phyloP scores from a whole-genome alignment of 1,140 invertebrate genomes.

The Drosophila takahashii region DNA sequence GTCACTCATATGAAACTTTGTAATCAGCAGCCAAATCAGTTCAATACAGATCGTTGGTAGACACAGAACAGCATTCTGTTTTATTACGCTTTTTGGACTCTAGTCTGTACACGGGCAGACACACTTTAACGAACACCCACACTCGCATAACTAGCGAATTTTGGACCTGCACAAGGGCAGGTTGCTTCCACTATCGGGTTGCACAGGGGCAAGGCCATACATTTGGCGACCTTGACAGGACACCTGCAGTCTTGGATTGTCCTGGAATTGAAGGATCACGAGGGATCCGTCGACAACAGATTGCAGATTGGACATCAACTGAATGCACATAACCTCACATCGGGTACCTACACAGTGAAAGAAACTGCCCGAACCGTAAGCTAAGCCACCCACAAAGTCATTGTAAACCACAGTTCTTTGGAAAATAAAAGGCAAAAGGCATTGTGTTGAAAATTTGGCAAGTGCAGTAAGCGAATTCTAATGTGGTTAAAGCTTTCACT shows the following conservation, averaged over 20 bases:
- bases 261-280: not conserved
- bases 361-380: not conserved
- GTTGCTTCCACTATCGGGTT: not conserved
- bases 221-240: not conserved
- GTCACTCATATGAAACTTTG: too few species aligned
- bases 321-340: not conserved
- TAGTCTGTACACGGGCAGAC: not conserved
- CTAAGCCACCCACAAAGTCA: not conserved
- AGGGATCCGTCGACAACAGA: not conserved
- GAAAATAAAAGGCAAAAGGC: not conserved
- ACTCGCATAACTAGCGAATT: too few species aligned
- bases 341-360: not conserved
- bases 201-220: not conserved
- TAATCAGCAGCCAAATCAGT: too few species aligned
- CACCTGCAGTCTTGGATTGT: not conserved
- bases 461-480: not conserved
- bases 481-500: constrained; percentile 1
- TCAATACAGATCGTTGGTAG: too few species aligned
- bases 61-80: not conserved
- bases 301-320: not conserved
- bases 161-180: too few species aligned
- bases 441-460: not conserved
- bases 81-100: not conserved
- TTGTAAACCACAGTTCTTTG: not conserved
- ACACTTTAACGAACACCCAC: too few species aligned